A percentile compares a stretch with the other conserved stretches of the same genome.
Evolutionary conservation across 1,140 invertebrate genomes (phyloP).

Genomic region (Bicyclus anynana): DNA sequence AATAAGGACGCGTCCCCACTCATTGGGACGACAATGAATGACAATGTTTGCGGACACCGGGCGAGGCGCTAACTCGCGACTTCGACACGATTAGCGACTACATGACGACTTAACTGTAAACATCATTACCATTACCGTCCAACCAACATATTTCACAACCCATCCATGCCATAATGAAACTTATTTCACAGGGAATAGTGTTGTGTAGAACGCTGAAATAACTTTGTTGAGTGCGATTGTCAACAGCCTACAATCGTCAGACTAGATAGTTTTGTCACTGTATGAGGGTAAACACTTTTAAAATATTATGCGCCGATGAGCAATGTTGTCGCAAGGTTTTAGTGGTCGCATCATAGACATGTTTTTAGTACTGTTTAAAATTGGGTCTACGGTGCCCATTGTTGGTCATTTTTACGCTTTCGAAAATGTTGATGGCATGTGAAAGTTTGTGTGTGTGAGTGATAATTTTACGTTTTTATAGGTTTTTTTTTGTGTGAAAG

Average conservation of each 20-base stretch:
- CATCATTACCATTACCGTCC: conserved; percentile 65
- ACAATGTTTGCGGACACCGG: conserved; percentile 68
- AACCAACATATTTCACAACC: conserved; percentile 1
- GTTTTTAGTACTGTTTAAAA: conserved; percentile 60
- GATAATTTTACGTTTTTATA: background rate
- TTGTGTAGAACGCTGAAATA: background rate
- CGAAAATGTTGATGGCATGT: conserved; percentile 35
- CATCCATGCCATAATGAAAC: conserved; percentile 16
- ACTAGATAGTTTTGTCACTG: conserved; percentile 67
- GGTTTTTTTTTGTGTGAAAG: background rate
- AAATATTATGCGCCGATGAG: conserved; percentile 67
- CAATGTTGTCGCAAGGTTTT: conserved; percentile 68
- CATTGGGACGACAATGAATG: conserved; percentile 70
- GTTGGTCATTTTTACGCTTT: conserved; percentile 48
- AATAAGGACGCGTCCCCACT: conserved; percentile 41
- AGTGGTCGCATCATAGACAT: conserved; percentile 62
- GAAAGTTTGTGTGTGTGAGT: background rate
- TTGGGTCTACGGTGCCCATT: conserved; percentile 54
- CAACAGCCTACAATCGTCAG: conserved; percentile 57
- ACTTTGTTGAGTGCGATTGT: conserved; percentile 33
- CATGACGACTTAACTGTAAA: conserved; percentile 74
- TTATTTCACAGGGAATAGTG: conserved; percentile 15
- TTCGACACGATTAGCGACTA: conserved; percentile 61
- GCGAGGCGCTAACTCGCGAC: conserved; percentile 71
- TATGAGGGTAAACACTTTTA: conserved; percentile 69